Percentiles rank a stretch among this genome's conserved stretches.
phyloP scores from a whole-genome alignment of 2,113 vertebrate species.

The Gymnocephalus cernua region DNA sequence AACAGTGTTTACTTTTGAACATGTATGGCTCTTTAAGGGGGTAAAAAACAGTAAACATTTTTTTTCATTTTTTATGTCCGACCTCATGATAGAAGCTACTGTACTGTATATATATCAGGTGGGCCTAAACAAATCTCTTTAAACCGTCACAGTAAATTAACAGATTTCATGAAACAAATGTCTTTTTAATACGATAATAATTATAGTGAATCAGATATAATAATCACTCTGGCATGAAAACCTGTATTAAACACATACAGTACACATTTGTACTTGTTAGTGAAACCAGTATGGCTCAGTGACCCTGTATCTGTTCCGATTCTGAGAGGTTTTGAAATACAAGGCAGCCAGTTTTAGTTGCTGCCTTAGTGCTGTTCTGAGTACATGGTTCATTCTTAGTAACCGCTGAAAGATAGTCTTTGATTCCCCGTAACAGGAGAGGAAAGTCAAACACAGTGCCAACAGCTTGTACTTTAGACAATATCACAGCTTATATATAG shows the following conservation, averaged over 20 bases:
- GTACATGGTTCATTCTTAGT: not conserved
- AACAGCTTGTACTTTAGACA: not conserved
- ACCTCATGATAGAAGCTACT: not conserved
- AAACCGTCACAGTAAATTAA: constrained; percentile 18
- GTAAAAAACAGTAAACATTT: not conserved
- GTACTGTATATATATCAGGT: not conserved
- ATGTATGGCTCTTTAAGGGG: not conserved
- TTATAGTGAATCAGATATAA: constrained; percentile 4
- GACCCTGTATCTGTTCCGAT: constrained; percentile 61
- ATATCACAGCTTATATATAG: not conserved
- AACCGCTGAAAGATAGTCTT: not conserved
- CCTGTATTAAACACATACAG: constrained; percentile 12
- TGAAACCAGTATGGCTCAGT: constrained; percentile 58
- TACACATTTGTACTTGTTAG: constrained; percentile 22
- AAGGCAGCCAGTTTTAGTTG: constrained; percentile 38
- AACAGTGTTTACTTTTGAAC: not conserved
- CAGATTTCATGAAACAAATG: not conserved
- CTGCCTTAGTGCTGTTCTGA: no score
- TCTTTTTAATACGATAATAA: not conserved
- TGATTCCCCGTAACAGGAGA: not conserved
- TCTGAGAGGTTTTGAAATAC: constrained; percentile 62
- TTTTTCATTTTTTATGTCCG: not conserved
- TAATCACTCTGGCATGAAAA: constrained; percentile 27
- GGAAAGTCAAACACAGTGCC: not conserved
- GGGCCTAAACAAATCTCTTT: not conserved